These are phyloP conservation scores for Mormoops blainvillei DNA, from an alignment of 2,113 vertebrate species.

Conservation along the genomic window DNA sequence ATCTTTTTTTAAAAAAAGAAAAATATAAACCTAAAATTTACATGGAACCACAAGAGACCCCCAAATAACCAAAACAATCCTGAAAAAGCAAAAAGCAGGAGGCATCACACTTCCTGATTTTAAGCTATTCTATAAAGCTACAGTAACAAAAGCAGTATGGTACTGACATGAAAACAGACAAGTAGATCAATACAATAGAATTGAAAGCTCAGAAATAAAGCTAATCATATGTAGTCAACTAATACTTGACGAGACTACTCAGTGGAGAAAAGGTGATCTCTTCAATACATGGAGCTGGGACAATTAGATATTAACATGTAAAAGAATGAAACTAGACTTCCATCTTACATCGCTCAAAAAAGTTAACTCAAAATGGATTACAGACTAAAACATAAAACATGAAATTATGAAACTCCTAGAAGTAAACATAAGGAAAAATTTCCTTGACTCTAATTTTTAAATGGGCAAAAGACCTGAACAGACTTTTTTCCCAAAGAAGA, in stretches of 20 bases:
- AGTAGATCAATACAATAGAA: not conserved
- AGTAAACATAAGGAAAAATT: not conserved
- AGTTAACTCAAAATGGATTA: not conserved
- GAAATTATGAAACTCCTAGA: not conserved
- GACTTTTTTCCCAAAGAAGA: not conserved
- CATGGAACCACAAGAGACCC: not conserved
- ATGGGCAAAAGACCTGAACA: not conserved
- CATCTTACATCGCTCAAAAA: not conserved
- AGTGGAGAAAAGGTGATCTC: not conserved
- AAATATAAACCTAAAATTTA: not conserved
- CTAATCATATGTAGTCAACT: not conserved
- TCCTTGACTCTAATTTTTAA: not conserved
- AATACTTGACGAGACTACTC: not conserved
- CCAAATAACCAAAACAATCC: not conserved
- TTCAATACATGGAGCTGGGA: not conserved
- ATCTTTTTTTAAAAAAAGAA: too few relatives aligned
- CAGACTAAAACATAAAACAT: not conserved
- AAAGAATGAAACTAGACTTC: not conserved
- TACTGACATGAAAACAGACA: not conserved
- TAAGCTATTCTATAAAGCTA: not conserved
- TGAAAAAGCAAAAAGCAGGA: not conserved
- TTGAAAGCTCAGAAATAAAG: not conserved
- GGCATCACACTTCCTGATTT: not conserved
- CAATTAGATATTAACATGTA: not conserved
- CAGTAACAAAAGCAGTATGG: not conserved